These are phyloP conservation scores for Sebastes minor DNA, from an alignment of 2,797 vertebrate species.

Conservation along the genomic window DNA sequence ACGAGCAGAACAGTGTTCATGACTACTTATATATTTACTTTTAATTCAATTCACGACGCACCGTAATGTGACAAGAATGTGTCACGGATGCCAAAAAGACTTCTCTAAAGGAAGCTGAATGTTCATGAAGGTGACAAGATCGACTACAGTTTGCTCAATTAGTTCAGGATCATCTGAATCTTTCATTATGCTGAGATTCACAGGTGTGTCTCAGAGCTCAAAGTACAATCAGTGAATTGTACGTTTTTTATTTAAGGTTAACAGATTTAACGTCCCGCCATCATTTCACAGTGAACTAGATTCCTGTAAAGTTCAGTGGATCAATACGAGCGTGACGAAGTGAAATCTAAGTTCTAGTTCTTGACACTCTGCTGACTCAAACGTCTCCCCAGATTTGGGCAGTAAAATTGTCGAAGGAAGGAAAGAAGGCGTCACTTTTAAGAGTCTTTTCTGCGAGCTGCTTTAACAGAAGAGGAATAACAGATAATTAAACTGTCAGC, in stretches of 20 bases:
- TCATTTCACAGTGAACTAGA: not conserved
- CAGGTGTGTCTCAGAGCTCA: no score
- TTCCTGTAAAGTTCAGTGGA: not conserved
- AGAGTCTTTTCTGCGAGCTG: constrained; percentile 39
- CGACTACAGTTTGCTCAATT: no score
- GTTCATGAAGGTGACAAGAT: no score
- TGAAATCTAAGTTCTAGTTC: not conserved
- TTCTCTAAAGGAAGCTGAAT: no score
- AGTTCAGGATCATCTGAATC: no score
- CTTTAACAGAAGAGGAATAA: constrained; percentile 45
- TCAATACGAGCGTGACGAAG: not conserved
- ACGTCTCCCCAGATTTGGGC: not conserved
- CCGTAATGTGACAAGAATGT: no score
- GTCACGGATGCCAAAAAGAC: no score
- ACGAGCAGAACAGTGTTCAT: no score
- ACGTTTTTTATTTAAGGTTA: not conserved
- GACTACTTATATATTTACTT: no score
- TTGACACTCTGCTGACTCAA: constrained; percentile 4
- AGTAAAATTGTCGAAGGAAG: constrained; percentile 7
- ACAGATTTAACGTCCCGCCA: no score
- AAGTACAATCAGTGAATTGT: not conserved
- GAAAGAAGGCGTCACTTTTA: constrained; percentile 37
- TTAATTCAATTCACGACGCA: no score
- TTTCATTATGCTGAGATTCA: no score
- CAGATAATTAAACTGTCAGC: constrained; percentile 56